A percentile compares a stretch with the other conserved stretches of the same genome.
phyloP scores from a whole-genome alignment of 2,797 vertebrate genomes.

The Chaunax sp. region DNA sequence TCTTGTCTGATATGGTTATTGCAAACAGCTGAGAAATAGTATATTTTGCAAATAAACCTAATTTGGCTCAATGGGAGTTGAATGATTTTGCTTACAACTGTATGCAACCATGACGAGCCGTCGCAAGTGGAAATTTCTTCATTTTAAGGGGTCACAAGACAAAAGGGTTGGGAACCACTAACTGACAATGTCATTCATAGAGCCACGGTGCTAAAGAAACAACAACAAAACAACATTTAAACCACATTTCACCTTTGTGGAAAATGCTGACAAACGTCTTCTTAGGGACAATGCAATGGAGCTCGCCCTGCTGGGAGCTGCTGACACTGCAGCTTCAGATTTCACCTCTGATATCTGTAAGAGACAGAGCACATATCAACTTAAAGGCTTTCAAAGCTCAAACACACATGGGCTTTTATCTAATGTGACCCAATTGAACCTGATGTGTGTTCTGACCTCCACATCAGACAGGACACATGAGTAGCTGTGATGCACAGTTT shows the following conservation, averaged over 20 bases:
- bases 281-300: slow-evolving; percentile 80
- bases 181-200: neutral
- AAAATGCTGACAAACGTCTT: slow-evolving; percentile 82
- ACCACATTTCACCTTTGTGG: slow-evolving; percentile 67
- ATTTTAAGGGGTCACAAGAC: too few relatives aligned
- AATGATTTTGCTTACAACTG: too few relatives aligned
- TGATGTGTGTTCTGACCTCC: slow-evolving; percentile 72
- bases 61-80: too few relatives aligned
- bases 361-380: neutral
- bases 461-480: slow-evolving; percentile 79
- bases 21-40: too few relatives aligned
- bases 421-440: neutral
- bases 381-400: neutral
- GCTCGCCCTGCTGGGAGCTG: slow-evolving; percentile 55
- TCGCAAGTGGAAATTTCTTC: too few relatives aligned
- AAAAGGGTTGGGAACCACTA: too few relatives aligned
- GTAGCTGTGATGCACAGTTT: slow-evolving; percentile 78
- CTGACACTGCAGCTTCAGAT: slow-evolving; percentile 72
- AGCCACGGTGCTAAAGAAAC: too few relatives aligned
- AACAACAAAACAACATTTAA: too few relatives aligned
- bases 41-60: too few relatives aligned
- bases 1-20: too few relatives aligned
- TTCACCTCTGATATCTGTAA: slow-evolving; percentile 80
- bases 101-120: too few relatives aligned
- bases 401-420: neutral